Evolutionary conservation across 1,140 invertebrate species (phyloP).

Genomic region (Zaprionus ornatus): DNA sequence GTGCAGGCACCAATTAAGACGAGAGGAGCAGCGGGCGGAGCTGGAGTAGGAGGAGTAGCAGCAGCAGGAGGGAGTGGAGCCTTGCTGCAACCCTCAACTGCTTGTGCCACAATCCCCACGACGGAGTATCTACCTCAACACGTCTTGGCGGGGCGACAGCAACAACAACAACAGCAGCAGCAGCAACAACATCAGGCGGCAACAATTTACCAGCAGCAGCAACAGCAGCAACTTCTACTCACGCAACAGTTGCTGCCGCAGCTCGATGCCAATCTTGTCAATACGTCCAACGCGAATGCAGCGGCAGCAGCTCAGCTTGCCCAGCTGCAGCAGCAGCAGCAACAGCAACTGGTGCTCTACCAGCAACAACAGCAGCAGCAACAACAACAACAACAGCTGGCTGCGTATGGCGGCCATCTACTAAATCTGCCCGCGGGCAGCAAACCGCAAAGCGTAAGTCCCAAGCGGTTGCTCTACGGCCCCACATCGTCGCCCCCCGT

Average conservation of each 20-base stretch:
- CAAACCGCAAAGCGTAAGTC: slow-evolving; percentile 72
- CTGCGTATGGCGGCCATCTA: slow-evolving; percentile 51
- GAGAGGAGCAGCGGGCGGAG: slow-evolving; percentile 33
- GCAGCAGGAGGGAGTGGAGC: slow-evolving; percentile 30
- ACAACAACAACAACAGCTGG: slow-evolving; percentile 52
- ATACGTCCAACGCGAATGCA: slow-evolving; percentile 82
- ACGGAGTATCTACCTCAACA: slow-evolving; percentile 81
- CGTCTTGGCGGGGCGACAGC: slow-evolving; percentile 65
- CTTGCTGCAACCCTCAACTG: slow-evolving; percentile 57
- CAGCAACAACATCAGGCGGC: slow-evolving; percentile 40
- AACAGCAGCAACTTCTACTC: slow-evolving; percentile 57
- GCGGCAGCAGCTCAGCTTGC: slow-evolving; percentile 72
- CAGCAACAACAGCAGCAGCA: slow-evolving; percentile 59
- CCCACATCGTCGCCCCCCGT: slow-evolving; percentile 23
- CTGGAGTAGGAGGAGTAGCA: slow-evolving; percentile 30
- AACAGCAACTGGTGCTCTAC: slow-evolving; percentile 53
- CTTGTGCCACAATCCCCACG: slow-evolving; percentile 44
- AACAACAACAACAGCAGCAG: slow-evolving; percentile 60
- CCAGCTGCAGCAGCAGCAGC: slow-evolving; percentile 68
- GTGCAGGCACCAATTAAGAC: slow-evolving; percentile 69
- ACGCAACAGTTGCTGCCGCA: slow-evolving; percentile 66
- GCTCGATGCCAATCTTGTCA: slow-evolving; percentile 73
- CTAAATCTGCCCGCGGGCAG: slow-evolving; percentile 60
- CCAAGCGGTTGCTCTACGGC: slow-evolving; percentile 69
- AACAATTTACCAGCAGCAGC: slow-evolving; percentile 53